These are phyloP conservation scores for Aegithalos caudatus DNA, from an alignment of 2,113 vertebrate genomes.

Conservation along the genomic window DNA sequence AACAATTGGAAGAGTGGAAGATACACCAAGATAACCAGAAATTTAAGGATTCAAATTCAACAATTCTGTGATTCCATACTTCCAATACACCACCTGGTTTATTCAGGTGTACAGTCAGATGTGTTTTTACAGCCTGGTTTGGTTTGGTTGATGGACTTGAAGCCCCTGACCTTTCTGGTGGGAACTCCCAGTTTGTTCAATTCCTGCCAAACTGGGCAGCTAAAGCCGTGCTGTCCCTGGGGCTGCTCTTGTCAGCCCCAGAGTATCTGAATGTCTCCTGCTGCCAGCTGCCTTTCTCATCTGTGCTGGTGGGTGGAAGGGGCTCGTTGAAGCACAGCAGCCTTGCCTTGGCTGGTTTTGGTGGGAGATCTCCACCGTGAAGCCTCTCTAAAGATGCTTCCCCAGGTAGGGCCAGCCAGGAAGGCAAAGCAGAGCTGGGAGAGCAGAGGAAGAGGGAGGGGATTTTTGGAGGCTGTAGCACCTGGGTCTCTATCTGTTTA, in stretches of 20 bases:
- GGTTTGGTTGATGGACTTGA: not conserved
- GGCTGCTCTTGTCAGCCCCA: accelerated
- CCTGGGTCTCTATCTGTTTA: not conserved
- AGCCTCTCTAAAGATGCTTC: not conserved
- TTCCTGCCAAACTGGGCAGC: not conserved
- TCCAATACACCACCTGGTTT: not conserved
- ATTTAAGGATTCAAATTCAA: not conserved
- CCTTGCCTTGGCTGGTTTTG: not conserved
- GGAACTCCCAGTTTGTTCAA: not conserved
- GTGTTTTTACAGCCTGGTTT: not conserved
- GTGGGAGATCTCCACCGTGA: not conserved
- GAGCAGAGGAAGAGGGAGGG: not conserved
- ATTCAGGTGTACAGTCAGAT: not conserved
- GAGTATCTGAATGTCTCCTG: not conserved
- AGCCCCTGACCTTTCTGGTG: not conserved
- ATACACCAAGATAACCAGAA: not conserved
- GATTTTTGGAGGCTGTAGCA: not conserved
- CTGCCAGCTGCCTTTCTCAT: not conserved
- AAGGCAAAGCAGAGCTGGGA: not conserved
- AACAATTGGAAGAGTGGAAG: not conserved
- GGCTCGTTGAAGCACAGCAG: too few relatives aligned
- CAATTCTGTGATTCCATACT: not conserved
- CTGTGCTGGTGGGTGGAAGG: not conserved
- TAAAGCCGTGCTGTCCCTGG: accelerated
- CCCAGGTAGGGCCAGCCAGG: not conserved